Percentiles rank a stretch among this genome's conserved stretches.
Evolutionary conservation across 2,797 vertebrate genomes (phyloP).

Genomic region (Crocodylus rhombifer): DNA sequence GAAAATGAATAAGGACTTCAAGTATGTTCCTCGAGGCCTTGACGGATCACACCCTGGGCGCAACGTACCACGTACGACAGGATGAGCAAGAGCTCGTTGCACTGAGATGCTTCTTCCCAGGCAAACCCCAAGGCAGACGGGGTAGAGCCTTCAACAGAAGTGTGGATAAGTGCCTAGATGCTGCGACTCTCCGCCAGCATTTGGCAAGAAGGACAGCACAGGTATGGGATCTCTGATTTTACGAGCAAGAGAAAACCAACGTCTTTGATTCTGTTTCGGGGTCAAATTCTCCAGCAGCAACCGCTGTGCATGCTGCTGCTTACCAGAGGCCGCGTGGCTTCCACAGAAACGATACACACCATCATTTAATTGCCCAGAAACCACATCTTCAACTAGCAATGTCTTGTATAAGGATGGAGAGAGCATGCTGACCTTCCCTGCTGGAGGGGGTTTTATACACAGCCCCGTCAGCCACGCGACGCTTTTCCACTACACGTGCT

Average conservation of each 20-base stretch:
- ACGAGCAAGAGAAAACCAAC: background rate
- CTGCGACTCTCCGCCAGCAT: background rate
- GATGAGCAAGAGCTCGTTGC: background rate
- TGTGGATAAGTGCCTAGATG: background rate
- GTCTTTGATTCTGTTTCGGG: background rate
- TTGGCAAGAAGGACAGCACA: background rate
- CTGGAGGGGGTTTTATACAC: background rate
- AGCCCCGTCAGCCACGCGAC: background rate
- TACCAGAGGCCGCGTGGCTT: background rate
- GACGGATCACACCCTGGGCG: background rate
- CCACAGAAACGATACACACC: background rate
- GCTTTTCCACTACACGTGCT: background rate
- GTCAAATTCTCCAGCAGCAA: constrained; percentile 3
- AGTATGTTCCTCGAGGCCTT: background rate
- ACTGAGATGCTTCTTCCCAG: background rate
- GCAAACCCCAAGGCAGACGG: background rate
- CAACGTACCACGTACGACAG: background rate
- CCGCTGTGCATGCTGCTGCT: background rate
- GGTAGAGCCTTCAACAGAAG: background rate
- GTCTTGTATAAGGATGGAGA: background rate
- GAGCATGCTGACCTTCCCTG: background rate
- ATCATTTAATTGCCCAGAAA: background rate
- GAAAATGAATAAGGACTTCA: background rate
- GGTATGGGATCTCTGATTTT: background rate
- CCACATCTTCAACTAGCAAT: background rate